Evolutionary conservation across 30 jellyfish, hydroid and myxozoan species (phyloP), one percentile per base, ranked within the genome.

Genomic region (Aurelia aurita): DNA sequence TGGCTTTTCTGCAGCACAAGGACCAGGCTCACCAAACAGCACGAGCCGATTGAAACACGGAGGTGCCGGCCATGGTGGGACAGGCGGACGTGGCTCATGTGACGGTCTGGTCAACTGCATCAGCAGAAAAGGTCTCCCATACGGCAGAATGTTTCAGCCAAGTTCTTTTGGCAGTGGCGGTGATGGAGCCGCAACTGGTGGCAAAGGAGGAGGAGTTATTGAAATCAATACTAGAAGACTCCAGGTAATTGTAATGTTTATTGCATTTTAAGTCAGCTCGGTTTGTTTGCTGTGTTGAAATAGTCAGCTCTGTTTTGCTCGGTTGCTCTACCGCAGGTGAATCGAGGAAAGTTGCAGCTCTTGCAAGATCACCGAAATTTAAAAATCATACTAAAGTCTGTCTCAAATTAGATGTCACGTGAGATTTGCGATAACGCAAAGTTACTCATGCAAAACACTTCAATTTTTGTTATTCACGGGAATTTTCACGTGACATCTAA

Each of bases 41-140:
- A 44, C 82, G 0, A 65, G 82, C 82, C 62, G 93, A 47, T 64
- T 84, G 3, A 57, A 34, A 16, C 93, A 84, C 72, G 73, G 87
- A 10, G 93, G 93, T 43, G 93, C 74, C 1, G 93, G 93, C 47
- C 93, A 84, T 45, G 93, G 93, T 54, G 93, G 93, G 5, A 54
- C 93, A 9, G 93, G 93, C 35, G 93, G 93, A 18, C 87, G 93
- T 27, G 93, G 93, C 27, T 70, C 93, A 12, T 84, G 93, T 45
- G 74, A 60, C 22, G 93, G 93, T 3, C 65, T 84, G 20, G 47
- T 25, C 20, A 58, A 46, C 72, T 84, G 93, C 32, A 59, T 84
- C 62, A 84, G 87, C 46, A 76, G 87, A 43, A 84, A 84, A 60
- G 93, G 93, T 31, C 82, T 84, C 7, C 82, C 93, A 10, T 84